A percentile compares a stretch with the other conserved stretches of the same genome.
Evolutionary conservation across 2,113 vertebrate genomes (phyloP).

Genomic region (Stomatorhinus ivindoensis): DNA sequence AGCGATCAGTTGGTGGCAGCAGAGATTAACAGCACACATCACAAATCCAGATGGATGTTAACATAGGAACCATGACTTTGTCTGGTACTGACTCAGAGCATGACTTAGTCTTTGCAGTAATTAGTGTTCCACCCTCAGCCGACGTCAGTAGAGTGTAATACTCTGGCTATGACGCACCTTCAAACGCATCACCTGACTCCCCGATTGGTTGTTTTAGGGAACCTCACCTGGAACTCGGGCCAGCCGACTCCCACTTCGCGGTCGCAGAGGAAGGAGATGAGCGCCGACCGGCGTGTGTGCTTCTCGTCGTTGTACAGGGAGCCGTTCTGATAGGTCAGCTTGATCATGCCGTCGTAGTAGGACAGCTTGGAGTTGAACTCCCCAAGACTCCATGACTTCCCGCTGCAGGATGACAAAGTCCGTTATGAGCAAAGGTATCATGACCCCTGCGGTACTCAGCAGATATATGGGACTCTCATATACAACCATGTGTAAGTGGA

Average conservation of each 20-base stretch:
- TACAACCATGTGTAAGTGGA: background rate
- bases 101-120: background rate
- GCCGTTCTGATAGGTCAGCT: constrained; percentile 75
- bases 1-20: background rate
- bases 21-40: background rate
- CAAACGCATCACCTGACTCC: background rate
- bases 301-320: constrained; percentile 71
- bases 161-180: background rate
- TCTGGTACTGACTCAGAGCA: background rate
- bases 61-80: background rate
- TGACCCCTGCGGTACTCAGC: background rate
- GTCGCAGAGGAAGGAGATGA: constrained; percentile 90
- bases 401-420: constrained; percentile 24
- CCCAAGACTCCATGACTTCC: constrained; percentile 73
- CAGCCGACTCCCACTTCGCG: constrained; percentile 63
- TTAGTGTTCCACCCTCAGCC: background rate
- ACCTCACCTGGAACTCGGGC: constrained; percentile 82
- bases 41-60: background rate
- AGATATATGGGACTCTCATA: background rate
- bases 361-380: constrained; percentile 68
- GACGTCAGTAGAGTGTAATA: background rate
- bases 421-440: background rate
- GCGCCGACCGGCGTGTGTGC: constrained; percentile 67
- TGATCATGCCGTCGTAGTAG: constrained; percentile 87
- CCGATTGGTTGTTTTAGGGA: background rate